Percentiles rank a stretch among this genome's conserved stretches.
Conservation (phyloP, 2,113 vertebrate genomes). For the Camelus bactrianus region DNA sequence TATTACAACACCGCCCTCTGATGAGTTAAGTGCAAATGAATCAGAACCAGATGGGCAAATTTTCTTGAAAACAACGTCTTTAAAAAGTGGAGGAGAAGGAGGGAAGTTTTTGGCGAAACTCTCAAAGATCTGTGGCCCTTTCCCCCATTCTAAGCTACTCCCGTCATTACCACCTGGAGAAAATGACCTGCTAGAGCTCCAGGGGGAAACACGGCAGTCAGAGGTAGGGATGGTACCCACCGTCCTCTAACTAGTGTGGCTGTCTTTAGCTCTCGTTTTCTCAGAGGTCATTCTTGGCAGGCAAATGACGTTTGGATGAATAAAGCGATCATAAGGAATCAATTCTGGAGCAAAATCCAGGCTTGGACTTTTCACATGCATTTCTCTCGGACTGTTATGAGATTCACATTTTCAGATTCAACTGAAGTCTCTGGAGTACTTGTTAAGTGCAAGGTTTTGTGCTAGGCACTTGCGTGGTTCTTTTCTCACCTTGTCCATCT, state of each 20-base stretch:
- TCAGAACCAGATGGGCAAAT: conserved; percentile 73
- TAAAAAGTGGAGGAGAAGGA: conserved; percentile 46
- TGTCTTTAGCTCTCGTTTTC: not conserved
- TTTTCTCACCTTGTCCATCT: not conserved
- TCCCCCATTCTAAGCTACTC: not conserved
- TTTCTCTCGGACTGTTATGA: conserved; percentile 52
- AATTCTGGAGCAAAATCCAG: conserved; percentile 52
- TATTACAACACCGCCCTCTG: conserved; percentile 67
- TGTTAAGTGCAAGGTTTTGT: not conserved
- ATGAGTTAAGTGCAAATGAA: conserved; percentile 77
- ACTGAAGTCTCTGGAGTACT: not conserved
- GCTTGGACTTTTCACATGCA: conserved; percentile 42
- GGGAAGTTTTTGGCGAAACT: not conserved
- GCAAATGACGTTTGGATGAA: conserved; percentile 41
- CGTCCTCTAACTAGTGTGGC: not conserved
- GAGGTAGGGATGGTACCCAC: not conserved
- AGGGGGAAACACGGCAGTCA: not conserved
- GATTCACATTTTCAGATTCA: conserved; percentile 50
- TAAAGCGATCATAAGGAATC: conserved; percentile 55
- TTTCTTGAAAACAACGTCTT: conserved; percentile 61
- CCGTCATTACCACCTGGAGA: not conserved
- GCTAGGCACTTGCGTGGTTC: not conserved
- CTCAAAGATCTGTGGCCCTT: not conserved
- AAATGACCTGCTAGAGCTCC: not conserved
- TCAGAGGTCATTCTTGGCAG: conserved; percentile 66